Evolutionary conservation across 2,888 invertebrate species (phyloP).

Genomic region (Harpalus rubripes): DNA sequence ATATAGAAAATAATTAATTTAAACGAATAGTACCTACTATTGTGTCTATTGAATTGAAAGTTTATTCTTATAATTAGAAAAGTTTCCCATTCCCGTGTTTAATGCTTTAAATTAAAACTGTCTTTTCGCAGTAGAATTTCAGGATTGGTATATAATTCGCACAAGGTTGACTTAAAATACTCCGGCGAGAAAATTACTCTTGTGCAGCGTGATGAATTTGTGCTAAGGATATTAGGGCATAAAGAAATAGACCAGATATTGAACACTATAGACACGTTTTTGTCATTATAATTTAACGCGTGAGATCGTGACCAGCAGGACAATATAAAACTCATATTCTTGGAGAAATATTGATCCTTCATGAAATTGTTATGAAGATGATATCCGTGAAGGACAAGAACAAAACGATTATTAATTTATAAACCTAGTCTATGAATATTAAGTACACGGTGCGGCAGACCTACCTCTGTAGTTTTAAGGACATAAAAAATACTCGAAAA

Average conservation of each 20-base stretch:
- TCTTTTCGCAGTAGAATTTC: constrained; percentile 20
- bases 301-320: neutral
- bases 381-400: neutral
- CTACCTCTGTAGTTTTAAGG: too few species aligned
- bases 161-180: constrained; percentile 22
- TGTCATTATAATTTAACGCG: neutral
- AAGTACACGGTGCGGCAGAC: too few species aligned
- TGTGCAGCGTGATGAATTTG: neutral
- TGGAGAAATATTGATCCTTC: constrained; percentile 1
- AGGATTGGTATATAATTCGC: constrained; percentile 5
- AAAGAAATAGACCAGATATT: neutral
- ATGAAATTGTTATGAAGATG: neutral
- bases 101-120: constrained; percentile 21
- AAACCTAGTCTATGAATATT: neutral
- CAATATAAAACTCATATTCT: neutral
- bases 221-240: neutral
- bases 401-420: neutral
- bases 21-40: neutral
- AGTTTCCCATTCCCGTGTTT: constrained; percentile 23
- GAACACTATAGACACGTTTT: constrained; percentile 1
- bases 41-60: constrained; percentile 35
- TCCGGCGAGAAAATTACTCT: constrained; percentile 1
- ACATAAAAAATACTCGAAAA: too few species aligned
- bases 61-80: constrained; percentile 46
- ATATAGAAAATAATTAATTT: neutral